phyloP scores from a whole-genome alignment of 2,113 vertebrate genomes.

The Amphiprion ocellaris region DNA sequence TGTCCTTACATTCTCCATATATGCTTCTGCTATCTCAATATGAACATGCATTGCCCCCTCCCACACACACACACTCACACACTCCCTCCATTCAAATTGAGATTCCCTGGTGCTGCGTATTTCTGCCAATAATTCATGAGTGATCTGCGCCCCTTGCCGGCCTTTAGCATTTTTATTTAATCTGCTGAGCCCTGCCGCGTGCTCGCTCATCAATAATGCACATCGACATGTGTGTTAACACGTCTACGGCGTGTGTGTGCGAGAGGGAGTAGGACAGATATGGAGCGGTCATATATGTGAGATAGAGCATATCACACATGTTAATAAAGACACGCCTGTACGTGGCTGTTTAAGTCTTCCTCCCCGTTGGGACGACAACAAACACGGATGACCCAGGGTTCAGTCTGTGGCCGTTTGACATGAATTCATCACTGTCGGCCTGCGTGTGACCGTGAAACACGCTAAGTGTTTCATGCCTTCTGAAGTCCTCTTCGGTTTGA shows the following conservation, averaged over 20 bases:
- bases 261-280: neutral
- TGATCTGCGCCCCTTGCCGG: slow-evolving; percentile 90
- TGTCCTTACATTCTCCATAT: slow-evolving; percentile 16
- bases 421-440: slow-evolving; percentile 16
- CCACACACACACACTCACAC: slow-evolving; percentile 4
- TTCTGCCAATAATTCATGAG: slow-evolving; percentile 96
- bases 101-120: slow-evolving; percentile 88
- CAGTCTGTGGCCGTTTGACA: slow-evolving; percentile 17
- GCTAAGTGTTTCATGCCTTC: slow-evolving; percentile 41
- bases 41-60: slow-evolving; percentile 1
- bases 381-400: slow-evolving; percentile 22
- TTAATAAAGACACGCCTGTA: neutral
- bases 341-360: neutral
- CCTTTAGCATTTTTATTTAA: slow-evolving; percentile 97
- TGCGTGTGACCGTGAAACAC: slow-evolving; percentile 25
- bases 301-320: slow-evolving; percentile 13
- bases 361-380: slow-evolving; percentile 22
- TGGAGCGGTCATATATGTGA: slow-evolving; percentile 17
- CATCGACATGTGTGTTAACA: slow-evolving; percentile 94
- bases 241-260: slow-evolving; percentile 79
- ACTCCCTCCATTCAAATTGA: slow-evolving; percentile 80
- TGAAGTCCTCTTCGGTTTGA: slow-evolving; percentile 40
- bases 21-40: slow-evolving; percentile 23
- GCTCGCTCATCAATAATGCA: slow-evolving; percentile 92
- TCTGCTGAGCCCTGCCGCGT: slow-evolving; percentile 88